Percentiles rank a stretch among this genome's conserved stretches.
Evolutionary conservation across 2,113 vertebrate species (phyloP).

Genomic region (Pachycephala philippinensis): DNA sequence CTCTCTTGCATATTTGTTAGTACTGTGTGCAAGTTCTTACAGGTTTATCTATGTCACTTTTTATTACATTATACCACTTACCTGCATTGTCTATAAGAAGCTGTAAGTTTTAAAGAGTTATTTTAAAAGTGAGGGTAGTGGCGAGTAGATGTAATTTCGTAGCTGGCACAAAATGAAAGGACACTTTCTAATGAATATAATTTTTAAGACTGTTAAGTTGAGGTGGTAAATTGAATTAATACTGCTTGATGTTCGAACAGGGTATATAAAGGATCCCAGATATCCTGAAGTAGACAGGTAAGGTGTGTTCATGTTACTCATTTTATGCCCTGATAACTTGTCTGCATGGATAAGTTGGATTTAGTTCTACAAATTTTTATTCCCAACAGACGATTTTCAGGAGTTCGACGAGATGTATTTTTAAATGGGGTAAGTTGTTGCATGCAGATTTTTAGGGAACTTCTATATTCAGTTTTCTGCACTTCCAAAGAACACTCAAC

Average conservation of each 20-base stretch:
- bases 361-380: slow-evolving; percentile 77
- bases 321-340: slow-evolving; percentile 62
- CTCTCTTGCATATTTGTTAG: background rate
- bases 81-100: background rate
- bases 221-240: slow-evolving; percentile 65
- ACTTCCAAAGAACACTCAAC: background rate
- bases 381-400: slow-evolving; percentile 91
- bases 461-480: slow-evolving; percentile 1
- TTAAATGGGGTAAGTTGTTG: slow-evolving; percentile 92
- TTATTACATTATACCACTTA: background rate
- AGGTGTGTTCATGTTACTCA: slow-evolving; percentile 67
- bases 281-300: slow-evolving; percentile 96
- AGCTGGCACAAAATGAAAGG: background rate
- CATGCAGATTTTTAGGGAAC: background rate
- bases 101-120: background rate
- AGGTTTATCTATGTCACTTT: background rate
- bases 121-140: background rate
- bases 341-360: slow-evolving; percentile 61
- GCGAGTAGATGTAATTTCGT: background rate
- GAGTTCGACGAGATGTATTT: slow-evolving; percentile 93
- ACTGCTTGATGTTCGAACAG: slow-evolving; percentile 83
- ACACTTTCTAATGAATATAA: background rate
- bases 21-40: background rate
- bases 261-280: slow-evolving; percentile 96
- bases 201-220: background rate